Conservation (phyloP, 1,140 invertebrate genomes). For the Neelides sp. region DNA sequence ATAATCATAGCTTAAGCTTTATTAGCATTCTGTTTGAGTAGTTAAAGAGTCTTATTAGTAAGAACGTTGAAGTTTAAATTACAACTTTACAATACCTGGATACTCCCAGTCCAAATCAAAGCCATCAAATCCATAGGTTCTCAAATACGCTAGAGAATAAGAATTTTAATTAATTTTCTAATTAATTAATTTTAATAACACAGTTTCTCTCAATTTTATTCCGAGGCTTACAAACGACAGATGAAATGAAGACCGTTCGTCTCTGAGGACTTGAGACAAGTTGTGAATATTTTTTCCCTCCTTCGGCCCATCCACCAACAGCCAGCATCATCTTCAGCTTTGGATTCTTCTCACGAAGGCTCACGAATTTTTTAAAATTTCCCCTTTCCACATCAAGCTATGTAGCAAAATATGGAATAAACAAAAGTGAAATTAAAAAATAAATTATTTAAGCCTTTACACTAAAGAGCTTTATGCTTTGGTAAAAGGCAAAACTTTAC, state of each 20-base stretch:
- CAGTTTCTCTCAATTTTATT: conserved; percentile 1
- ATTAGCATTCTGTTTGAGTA: too few species aligned
- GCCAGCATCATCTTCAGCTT: conserved; percentile 62
- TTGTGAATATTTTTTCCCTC: conserved; percentile 34
- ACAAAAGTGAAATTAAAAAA: conserved; percentile 1
- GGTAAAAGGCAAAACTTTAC: too few species aligned
- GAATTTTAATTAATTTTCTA: conserved; percentile 4
- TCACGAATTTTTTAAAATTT: conserved; percentile 71
- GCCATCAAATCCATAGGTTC: conserved; percentile 37
- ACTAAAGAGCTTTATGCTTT: too few species aligned
- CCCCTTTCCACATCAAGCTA: too few species aligned
- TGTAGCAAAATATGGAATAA: too few species aligned
- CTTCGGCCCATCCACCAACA: conserved; percentile 38
- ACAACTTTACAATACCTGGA: too few species aligned
- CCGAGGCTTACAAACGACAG: conserved; percentile 30
- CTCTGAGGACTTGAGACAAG: conserved; percentile 32
- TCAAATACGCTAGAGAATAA: conserved; percentile 9
- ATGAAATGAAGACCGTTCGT: conserved; percentile 33
- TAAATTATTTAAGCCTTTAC: too few species aligned
- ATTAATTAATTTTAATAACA: too few species aligned
- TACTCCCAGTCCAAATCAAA: conserved; percentile 42
- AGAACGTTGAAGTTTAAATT: too few species aligned
- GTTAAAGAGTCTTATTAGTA: too few species aligned
- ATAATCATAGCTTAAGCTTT: too few species aligned
- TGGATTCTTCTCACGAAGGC: conserved; percentile 55